Base-by-base conservation (phyloP, 23 tunicate genomes). In the Trididemnum nubilum region DNA sequence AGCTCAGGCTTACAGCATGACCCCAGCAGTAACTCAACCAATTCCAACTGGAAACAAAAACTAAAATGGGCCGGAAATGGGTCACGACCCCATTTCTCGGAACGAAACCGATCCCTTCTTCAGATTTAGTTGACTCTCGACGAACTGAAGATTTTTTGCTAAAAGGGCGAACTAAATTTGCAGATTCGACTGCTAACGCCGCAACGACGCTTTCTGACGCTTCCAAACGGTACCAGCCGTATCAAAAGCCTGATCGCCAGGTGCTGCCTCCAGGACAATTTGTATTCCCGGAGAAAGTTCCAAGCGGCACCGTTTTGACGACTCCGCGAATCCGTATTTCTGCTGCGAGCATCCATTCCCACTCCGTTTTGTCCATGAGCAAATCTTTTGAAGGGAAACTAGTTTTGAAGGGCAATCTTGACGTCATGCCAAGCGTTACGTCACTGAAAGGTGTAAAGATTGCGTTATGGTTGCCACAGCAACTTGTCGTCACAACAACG, bases 1-100 rank as follows among this genome's bases (percentile, higher is more conserved):
- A 67, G 83, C 83, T 7, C 76, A 83, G 21, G 93, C 60, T 37
- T 82, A 26, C 87, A 82, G 32, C 93, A 72, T 34, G 24, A 72
- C 33, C 75, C 82, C 26, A 76, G 21, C 39, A 52, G 54, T 15
- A 2, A 2, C 7, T n/a, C n/a, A n/a, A 3, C 2, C 67, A 36
- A 12, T 36, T 19, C 35, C 9, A 24, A 28, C 26, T 12, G 32
- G 9, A n/a, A n/a, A n/a, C n/a, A n/a, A n/a, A n/a, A n/a, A n/a
- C 2, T 39, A 22, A 37, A 44, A 39, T 2, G 28, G 38, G 29
- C 23, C 2, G 67, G 65, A 27, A 28, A 2, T 2, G 26, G 4
- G 9, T 57, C 81, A 2, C 22, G 81, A 22, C 81, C 81, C 26
- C 26, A n/a, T 22, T 23, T 67, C 1, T 79, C 82, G 57, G 52